Evolutionary conservation across 2,113 vertebrate species (phyloP).

Genomic region (zebrafish (Danio rerio)): GRCz12tu NC_133177.1:52357001-52357500

Average conservation of each 20-base stretch:
- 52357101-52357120: constrained; percentile 61
- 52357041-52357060: constrained; percentile 10
- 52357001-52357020: constrained; percentile 70
- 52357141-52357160: constrained; percentile 61
- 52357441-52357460: neutral
- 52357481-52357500: constrained; percentile 11
- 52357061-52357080: constrained; percentile 43
- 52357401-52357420: constrained; percentile 36
- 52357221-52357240: too few relatives aligned
- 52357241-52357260: too few relatives aligned
- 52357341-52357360: constrained; percentile 7
- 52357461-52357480: neutral
- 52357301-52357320: constrained; percentile 26
- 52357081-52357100: constrained; percentile 42
- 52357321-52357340: constrained; percentile 18
- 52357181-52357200: constrained; percentile 52
- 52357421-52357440: constrained; percentile 14
- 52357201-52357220: constrained; percentile 32
- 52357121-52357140: constrained; percentile 74
- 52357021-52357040: constrained; percentile 53
- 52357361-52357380: constrained; percentile 32
- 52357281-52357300: constrained; percentile 27
- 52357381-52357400: constrained; percentile 35
- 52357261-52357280: constrained; percentile 22
- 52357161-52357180: constrained; percentile 55